Base-by-base conservation (phyloP, 1,140 invertebrate species). In the Drosophila aff. region DNA sequence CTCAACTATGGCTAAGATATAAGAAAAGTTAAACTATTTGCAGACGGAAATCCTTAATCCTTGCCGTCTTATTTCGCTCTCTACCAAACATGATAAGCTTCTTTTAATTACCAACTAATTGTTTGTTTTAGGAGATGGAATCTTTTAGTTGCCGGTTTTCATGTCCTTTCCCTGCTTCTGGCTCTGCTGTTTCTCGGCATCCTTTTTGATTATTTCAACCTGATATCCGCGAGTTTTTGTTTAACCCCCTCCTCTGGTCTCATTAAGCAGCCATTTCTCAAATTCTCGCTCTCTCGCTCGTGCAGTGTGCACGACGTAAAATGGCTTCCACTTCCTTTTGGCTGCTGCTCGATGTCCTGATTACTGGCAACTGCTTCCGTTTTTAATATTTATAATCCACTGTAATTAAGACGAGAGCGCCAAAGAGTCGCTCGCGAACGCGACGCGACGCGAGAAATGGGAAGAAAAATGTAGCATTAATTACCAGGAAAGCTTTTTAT, bases 381-480 rank as follows among this genome's bases (percentile, higher is more conserved):
- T 83, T 83, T 83, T 83, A 83, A 79, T 83, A 83, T 83, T 83
- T 80, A 83, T 83, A 83, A 83, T 83, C 81, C 81, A 80, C 55
- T 71, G 81, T 83, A 83, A 83, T 83, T 83, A 83, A 83, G 81
- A 83, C 76, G 65, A 81, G 81, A 77, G 79, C 79, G 76, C 76
- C 67, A 67, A 64, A 61, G 59, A 65, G 79, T 73, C 58, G 53
- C 33, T 31, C 41, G 57, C 64, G 41, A 61, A 28, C 31, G 31
- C 7, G 52, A 15, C 50, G 31, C 7, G 52, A 15, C 21, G 13
- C 52, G 52, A 55, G 52, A 55, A 69, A 65, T n/a, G 41, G 43
- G 28, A 61, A 75, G 55, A 79, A 79, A 79, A 80, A 75, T 65
- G 78, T 76, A 41, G 71, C 78, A 81, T 81, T 82, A 82, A 82